phyloP scores from a whole-genome alignment of 2,888 invertebrate genomes.

The Drosophila eohydei region DNA sequence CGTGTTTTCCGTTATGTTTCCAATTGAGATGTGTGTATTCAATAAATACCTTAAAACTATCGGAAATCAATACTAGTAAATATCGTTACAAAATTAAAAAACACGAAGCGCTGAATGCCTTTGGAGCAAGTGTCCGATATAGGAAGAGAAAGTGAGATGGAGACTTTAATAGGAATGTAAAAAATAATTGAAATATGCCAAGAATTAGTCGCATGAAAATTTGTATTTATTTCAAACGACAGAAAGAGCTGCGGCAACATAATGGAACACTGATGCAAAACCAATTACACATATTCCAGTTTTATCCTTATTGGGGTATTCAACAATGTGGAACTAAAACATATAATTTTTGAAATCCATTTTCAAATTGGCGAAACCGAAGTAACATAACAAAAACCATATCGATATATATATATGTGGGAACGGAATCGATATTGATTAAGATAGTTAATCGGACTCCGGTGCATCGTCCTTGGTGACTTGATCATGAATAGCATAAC shows the following conservation, averaged over 20 bases:
- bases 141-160: neutral
- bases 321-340: neutral
- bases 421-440: too few relatives aligned
- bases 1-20: conserved; percentile 1
- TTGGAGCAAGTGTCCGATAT: too few relatives aligned
- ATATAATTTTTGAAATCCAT: neutral
- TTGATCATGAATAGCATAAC: conserved; percentile 21
- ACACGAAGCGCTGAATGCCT: too few relatives aligned
- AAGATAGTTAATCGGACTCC: neutral
- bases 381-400: neutral
- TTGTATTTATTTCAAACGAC: neutral
- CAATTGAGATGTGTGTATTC: neutral
- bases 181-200: neutral
- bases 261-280: neutral
- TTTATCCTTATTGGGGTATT: neutral
- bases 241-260: neutral
- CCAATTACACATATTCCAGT: neutral
- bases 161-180: neutral
- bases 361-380: neutral
- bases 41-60: neutral
- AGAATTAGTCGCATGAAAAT: neutral
- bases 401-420: neutral
- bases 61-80: neutral
- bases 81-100: neutral
- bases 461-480: neutral